phyloP scores from a whole-genome alignment of 37 sponge, comb jelly and placozoan genomes.

The Theonella swinhoei region DNA sequence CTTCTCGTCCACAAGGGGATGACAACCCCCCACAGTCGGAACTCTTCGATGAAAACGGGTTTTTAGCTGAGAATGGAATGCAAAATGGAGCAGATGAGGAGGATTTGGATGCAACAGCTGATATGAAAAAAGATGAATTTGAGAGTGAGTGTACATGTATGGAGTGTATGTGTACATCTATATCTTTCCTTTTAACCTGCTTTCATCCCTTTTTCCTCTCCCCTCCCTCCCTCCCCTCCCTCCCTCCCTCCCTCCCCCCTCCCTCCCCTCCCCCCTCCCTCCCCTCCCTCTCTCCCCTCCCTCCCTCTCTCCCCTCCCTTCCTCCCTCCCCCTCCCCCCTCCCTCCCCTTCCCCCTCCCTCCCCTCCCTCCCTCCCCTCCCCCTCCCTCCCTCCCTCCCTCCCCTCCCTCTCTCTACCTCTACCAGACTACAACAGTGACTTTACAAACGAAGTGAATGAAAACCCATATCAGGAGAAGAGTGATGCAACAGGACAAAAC shows the following conservation, averaged over 20 bases:
- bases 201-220: neutral
- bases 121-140: slow-evolving; percentile 23
- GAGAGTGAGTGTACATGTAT: slow-evolving; percentile 4
- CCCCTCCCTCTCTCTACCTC: too few relatives aligned
- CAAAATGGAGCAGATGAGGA: neutral
- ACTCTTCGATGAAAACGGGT: slow-evolving; percentile 6
- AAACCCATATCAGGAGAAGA: too few relatives aligned
- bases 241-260: neutral
- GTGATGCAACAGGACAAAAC: neutral
- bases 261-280: neutral
- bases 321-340: neutral
- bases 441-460: too few relatives aligned
- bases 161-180: neutral
- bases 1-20: neutral
- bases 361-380: neutral
- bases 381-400: neutral
- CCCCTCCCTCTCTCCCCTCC: neutral
- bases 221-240: neutral
- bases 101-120: slow-evolving; percentile 1
- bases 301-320: neutral
- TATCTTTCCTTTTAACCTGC: neutral
- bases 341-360: neutral
- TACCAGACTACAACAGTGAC: too few relatives aligned
- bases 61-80: slow-evolving; percentile 35
- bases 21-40: neutral